Conservation (phyloP, 2,888 invertebrate genomes). For the Eupithecia tripunctaria region DNA sequence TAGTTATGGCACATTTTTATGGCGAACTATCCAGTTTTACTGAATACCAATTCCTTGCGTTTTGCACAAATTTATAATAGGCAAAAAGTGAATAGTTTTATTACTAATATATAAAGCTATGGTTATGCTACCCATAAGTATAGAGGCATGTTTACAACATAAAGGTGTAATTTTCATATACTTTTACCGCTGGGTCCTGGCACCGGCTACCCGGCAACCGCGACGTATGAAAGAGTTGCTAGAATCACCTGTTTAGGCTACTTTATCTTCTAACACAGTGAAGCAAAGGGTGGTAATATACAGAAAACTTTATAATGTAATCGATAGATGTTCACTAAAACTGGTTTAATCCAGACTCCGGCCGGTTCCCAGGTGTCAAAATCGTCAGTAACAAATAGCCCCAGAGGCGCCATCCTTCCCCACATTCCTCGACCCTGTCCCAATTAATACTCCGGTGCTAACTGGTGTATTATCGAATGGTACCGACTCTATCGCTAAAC, state of each 20-base stretch:
- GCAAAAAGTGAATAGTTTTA: too few species aligned
- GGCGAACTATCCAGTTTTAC: too few species aligned
- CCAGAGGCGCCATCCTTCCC: slow-evolving; percentile 36
- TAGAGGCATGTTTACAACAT: too few species aligned
- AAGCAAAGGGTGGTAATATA: neutral
- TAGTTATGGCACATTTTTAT: too few species aligned
- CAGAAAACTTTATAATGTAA: neutral
- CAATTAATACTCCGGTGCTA: slow-evolving; percentile 39
- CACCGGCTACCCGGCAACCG: too few species aligned
- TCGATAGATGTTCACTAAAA: neutral
- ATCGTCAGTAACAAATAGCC: slow-evolving; percentile 43
- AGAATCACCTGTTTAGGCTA: slow-evolving; percentile 31
- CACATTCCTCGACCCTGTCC: slow-evolving; percentile 39
- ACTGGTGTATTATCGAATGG: slow-evolving; percentile 29
- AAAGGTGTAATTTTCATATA: too few species aligned
- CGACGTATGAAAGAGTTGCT: too few species aligned
- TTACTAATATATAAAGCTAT: too few species aligned
- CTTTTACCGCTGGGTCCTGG: too few species aligned
- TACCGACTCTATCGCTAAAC: slow-evolving; percentile 26
- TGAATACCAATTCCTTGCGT: too few species aligned
- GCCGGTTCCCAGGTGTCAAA: slow-evolving; percentile 42
- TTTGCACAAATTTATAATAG: too few species aligned
- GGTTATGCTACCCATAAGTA: too few species aligned
- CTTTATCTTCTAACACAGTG: neutral
- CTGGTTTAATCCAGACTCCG: slow-evolving; percentile 30